Evolutionary conservation across 2,888 invertebrate genomes (phyloP), one percentile per base, ranked within the genome.

Genomic region (Drosophila incognita): DNA sequence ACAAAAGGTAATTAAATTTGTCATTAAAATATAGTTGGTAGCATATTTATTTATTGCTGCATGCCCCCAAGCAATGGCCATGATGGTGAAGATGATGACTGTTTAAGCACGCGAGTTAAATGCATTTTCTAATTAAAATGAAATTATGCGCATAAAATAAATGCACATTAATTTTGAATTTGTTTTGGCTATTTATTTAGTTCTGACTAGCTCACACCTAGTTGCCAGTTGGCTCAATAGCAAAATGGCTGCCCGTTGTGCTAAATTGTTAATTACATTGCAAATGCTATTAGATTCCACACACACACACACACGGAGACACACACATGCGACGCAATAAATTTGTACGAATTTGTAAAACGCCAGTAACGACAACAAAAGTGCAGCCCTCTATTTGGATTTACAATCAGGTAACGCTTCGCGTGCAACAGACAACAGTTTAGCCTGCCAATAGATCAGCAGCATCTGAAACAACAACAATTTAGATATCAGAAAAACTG

Each of bases 181-280:
- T 71, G 51, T 85, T 77, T 74, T 61, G 51, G 24, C n/a, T 52
- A 54, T 53, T 62, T 53, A 48, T 11, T 21, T 58, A 15, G 21
- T 24, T 15, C 1, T 46, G 15, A 8, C 46, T 24, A 7, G 11
- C 18, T 21, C 21, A 65, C 59, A n/a, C 57, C 31, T 24, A 40
- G 15, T 29, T 67, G 49, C 31, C n/a, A 40, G 15, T 29, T 67
- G 49, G 35, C 36, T 56, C 61, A 63, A 63, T 64, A 62, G 62
- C 71, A 78, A 84, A 82, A 76, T 72, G 71, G 69, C 72, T 66
- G 61, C 54, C 63, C 51, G 48, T 42, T 76, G 67, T 74, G 86
- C 74, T 81, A 86, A 86, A 83, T 86, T 83, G 87, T 88, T 88
- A 88, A 87, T 88, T 88, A 72, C 84, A 82, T 68, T 69, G 76